Evolutionary conservation across 2,888 invertebrate species (phyloP).

Genomic region (Tetragonula carbonaria): DNA sequence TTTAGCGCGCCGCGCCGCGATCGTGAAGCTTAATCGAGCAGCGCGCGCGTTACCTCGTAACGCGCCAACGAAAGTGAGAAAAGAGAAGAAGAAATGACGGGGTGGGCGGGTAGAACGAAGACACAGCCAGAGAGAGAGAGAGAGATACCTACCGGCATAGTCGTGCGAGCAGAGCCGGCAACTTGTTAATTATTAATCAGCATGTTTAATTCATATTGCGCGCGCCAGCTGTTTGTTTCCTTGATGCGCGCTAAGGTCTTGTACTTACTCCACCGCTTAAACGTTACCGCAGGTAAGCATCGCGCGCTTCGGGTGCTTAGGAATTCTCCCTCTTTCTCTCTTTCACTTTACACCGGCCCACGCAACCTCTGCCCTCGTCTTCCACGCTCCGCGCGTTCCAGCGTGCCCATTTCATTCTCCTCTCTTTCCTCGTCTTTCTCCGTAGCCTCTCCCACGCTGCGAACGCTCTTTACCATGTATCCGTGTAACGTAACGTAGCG

Average conservation of each 20-base stretch:
- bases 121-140: conserved; percentile 25
- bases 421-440: conserved; percentile 40
- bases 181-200: conserved; percentile 84
- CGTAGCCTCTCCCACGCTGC: conserved; percentile 56
- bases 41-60: conserved; percentile 47
- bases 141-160: conserved; percentile 65
- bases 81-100: conserved; percentile 9
- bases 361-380: background rate
- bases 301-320: conserved; percentile 71
- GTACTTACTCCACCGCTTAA: conserved; percentile 75
- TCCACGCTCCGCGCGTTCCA: too few relatives aligned
- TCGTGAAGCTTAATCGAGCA: conserved; percentile 61
- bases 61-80: conserved; percentile 35
- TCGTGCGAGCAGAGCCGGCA: conserved; percentile 75
- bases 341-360: background rate
- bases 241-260: conserved; percentile 81
- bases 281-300: conserved; percentile 73
- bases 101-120: conserved; percentile 24
- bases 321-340: conserved; percentile 60
- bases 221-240: conserved; percentile 83
- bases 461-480: conserved; percentile 55
- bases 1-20: conserved; percentile 46
- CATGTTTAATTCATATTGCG: conserved; percentile 84
- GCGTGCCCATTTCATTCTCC: conserved; percentile 30
- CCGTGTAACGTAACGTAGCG: conserved; percentile 39